A percentile compares a stretch with the other conserved stretches of the same genome.
Evolutionary conservation across 1,140 invertebrate species (phyloP).

Genomic region (Eumaeus atala): DNA sequence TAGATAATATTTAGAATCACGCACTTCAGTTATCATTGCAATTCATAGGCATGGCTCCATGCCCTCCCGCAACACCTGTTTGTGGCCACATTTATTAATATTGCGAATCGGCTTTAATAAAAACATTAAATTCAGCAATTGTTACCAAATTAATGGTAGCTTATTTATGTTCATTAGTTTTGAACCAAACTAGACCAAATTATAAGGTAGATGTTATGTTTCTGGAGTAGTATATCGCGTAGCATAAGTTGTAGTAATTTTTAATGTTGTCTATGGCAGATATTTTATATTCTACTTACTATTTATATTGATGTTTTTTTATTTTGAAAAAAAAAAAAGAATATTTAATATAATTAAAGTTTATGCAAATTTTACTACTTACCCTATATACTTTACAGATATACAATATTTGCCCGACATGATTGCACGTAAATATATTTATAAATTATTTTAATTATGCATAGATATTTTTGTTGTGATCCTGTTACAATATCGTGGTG

Average conservation of each 20-base stretch:
- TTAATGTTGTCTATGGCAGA: conserved; percentile 6
- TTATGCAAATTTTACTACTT: too few relatives aligned
- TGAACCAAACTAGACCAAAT: conserved; percentile 31
- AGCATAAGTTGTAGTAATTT: conserved; percentile 4
- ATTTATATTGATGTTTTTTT: too few relatives aligned
- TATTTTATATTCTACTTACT: conserved; percentile 8
- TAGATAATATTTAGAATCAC: too few relatives aligned
- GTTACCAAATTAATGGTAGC: not conserved
- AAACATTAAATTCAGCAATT: not conserved
- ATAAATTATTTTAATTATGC: conserved; percentile 14
- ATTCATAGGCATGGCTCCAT: conserved; percentile 14
- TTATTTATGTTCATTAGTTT: conserved; percentile 17
- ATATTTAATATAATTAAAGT: too few relatives aligned
- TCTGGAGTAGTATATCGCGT: conserved; percentile 10
- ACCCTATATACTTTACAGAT: not conserved
- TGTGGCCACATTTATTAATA: not conserved
- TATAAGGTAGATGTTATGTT: conserved; percentile 10
- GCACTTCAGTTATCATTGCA: too few relatives aligned
- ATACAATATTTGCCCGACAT: not conserved
- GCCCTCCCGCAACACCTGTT: not conserved
- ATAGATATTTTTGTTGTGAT: conserved; percentile 39
- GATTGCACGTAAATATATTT: conserved; percentile 17
- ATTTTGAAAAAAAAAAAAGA: too few relatives aligned
- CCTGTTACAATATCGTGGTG: conserved; percentile 45
- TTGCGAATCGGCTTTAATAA: too few relatives aligned